These are phyloP conservation scores for Lycaon pictus DNA, from an alignment of 2,113 vertebrate species.

Conservation along the genomic window DNA sequence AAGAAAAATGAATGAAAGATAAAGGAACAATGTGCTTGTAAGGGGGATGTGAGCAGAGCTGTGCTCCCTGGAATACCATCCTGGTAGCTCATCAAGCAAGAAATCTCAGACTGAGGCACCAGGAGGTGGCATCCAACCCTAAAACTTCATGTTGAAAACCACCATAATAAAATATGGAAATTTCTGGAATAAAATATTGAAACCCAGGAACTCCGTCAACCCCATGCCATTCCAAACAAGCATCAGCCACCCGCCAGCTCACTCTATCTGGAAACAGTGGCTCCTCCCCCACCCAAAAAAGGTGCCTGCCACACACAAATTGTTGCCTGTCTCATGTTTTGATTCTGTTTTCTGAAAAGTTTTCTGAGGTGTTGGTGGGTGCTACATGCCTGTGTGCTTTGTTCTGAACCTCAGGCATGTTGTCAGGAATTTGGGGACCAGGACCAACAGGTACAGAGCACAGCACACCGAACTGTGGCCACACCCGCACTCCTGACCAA, in stretches of 20 bases:
- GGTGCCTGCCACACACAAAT: background rate
- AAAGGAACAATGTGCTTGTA: background rate
- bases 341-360: background rate
- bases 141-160: background rate
- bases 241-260: background rate
- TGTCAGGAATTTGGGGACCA: background rate
- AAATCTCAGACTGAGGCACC: background rate
- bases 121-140: background rate
- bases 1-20: background rate
- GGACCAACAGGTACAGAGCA: fast-evolving
- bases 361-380: background rate
- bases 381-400: background rate
- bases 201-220: background rate
- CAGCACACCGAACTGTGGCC: fast-evolving
- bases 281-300: background rate
- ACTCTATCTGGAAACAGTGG: background rate
- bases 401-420: background rate
- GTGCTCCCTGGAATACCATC: background rate
- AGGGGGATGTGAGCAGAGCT: background rate
- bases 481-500: fast-evolving
- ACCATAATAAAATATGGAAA: background rate
- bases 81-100: background rate
- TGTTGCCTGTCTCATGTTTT: background rate
- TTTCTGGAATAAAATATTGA: background rate
- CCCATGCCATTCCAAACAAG: background rate